Percentiles rank a stretch among this genome's conserved stretches.
phyloP scores from a whole-genome alignment of 2,888 invertebrate species.

The Drosophila kanekoi region DNA sequence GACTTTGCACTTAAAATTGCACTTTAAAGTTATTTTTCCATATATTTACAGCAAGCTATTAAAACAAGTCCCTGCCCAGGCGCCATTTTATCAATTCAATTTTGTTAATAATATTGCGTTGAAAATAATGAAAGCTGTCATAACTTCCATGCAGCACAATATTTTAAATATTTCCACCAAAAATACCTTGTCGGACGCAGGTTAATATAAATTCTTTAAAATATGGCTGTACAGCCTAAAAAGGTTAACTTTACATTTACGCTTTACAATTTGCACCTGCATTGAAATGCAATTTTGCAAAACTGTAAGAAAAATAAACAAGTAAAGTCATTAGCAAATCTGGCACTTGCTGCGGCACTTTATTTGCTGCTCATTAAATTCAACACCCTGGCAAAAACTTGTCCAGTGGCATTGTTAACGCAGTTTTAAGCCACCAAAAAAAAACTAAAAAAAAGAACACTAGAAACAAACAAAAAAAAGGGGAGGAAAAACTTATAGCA shows the following conservation, averaged over 20 bases:
- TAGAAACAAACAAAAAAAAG: constrained; percentile 4
- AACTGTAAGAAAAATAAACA: constrained; percentile 5
- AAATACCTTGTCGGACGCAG: too few relatives aligned
- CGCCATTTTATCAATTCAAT: too few relatives aligned
- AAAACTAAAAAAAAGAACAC: constrained; percentile 3
- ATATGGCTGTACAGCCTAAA: too few relatives aligned
- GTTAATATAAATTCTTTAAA: too few relatives aligned
- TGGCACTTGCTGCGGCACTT: constrained; percentile 47
- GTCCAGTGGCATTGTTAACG: constrained; percentile 59
- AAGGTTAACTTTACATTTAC: neutral
- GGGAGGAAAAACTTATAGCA: constrained; percentile 40
- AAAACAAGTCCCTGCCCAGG: too few relatives aligned
- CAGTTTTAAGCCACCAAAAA: constrained; percentile 45
- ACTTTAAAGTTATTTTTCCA: too few relatives aligned
- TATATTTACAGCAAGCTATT: too few relatives aligned
- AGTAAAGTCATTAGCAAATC: constrained; percentile 56
- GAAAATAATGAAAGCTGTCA: too few relatives aligned
- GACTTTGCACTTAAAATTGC: too few relatives aligned
- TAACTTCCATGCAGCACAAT: too few relatives aligned
- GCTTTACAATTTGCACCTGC: constrained; percentile 3
- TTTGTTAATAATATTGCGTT: too few relatives aligned
- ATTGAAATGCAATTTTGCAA: constrained; percentile 18
- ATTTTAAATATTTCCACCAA: too few relatives aligned
- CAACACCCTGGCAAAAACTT: constrained; percentile 58
- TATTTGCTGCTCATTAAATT: constrained; percentile 63